These are phyloP conservation scores for Bedellia somnulentella DNA, from an alignment of 2,888 invertebrate species.

Conservation along the genomic window DNA sequence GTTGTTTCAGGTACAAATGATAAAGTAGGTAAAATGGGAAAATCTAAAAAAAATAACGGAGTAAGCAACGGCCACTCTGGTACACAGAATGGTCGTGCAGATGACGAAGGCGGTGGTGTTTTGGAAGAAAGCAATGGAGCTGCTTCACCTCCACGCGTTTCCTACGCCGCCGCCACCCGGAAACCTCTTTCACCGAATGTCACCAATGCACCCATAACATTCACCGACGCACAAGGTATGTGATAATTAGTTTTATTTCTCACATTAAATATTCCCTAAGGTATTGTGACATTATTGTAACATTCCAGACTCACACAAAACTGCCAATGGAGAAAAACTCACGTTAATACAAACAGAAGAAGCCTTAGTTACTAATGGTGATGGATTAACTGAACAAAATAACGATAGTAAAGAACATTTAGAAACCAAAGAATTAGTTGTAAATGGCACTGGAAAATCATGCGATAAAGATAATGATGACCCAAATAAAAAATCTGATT, in stretches of 20 bases:
- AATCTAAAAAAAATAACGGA: constrained; percentile 37
- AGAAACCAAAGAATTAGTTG: constrained; percentile 50
- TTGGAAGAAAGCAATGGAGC: constrained; percentile 14
- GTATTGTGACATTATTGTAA: background rate
- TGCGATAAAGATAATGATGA: constrained; percentile 40
- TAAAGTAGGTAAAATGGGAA: constrained; percentile 28
- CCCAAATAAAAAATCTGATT: constrained; percentile 44
- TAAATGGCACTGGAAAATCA: constrained; percentile 37
- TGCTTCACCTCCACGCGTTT: constrained; percentile 26
- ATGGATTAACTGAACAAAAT: constrained; percentile 29
- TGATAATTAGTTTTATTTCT: background rate
- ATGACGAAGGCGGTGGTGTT: constrained; percentile 41
- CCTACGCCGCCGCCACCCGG: constrained; percentile 45
- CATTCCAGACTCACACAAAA: constrained; percentile 37
- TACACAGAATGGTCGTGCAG: constrained; percentile 45
- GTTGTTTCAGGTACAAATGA: no score
- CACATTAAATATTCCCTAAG: background rate
- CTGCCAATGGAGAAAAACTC: constrained; percentile 28
- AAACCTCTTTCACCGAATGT: constrained; percentile 42
- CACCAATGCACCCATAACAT: constrained; percentile 30
- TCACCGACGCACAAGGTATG: constrained; percentile 26
- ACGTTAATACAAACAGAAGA: constrained; percentile 28
- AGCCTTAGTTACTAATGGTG: constrained; percentile 37
- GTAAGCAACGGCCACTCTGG: constrained; percentile 45
- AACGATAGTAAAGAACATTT: constrained; percentile 30